phyloP scores from a whole-genome alignment of 2,797 vertebrate genomes.

The Pyrocephalus nanus region DNA sequence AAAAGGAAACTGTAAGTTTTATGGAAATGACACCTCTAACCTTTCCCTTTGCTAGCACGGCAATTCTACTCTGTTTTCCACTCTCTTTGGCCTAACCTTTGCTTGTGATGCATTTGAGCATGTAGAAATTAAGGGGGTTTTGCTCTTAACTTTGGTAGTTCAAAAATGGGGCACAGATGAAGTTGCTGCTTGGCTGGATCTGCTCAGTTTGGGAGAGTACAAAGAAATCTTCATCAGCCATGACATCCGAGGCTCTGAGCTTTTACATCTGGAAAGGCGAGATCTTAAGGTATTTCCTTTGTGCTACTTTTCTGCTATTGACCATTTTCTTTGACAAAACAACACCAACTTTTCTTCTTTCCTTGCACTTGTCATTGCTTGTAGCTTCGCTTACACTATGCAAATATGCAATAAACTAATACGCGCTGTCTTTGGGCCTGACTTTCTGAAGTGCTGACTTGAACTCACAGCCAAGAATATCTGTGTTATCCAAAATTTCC shows the following conservation, averaged over 20 bases:
- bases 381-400: constrained; percentile 89
- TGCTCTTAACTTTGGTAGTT: constrained; percentile 96
- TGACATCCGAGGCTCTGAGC: constrained; percentile 98
- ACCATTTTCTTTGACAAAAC: constrained; percentile 67
- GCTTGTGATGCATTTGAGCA: constrained; percentile 86
- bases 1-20: constrained; percentile 45
- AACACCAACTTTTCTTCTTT: constrained; percentile 64
- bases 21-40: constrained; percentile 63
- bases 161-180: constrained; percentile 99
- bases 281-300: constrained; percentile 96
- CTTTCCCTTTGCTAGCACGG: constrained; percentile 83
- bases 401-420: constrained; percentile 67
- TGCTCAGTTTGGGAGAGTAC: constrained; percentile 99
- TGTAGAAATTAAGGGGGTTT: constrained; percentile 91
- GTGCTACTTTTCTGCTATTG: constrained; percentile 79
- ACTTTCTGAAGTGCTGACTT: constrained; percentile 57
- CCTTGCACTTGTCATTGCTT: constrained; percentile 78
- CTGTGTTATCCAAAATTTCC: background rate
- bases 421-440: constrained; percentile 50
- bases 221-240: constrained; percentile 97
- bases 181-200: constrained; percentile 99
- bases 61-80: constrained; percentile 79
- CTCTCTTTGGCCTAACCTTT: constrained; percentile 83
- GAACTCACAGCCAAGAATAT: constrained; percentile 27
- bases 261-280: constrained; percentile 98